These are phyloP conservation scores for Diloba caeruleocephala DNA, from an alignment of 2,888 invertebrate species.

Conservation along the genomic window DNA sequence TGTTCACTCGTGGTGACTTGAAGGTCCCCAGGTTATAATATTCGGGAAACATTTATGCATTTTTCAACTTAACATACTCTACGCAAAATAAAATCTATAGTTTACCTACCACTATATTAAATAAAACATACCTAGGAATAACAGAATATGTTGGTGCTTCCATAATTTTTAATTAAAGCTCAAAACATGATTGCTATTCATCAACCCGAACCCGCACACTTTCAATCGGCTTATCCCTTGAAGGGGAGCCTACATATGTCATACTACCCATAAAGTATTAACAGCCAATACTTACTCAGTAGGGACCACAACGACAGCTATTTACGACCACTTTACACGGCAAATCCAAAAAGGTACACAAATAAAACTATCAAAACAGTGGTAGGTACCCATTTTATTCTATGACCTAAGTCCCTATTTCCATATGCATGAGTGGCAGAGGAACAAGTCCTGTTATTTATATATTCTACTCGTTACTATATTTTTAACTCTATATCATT, in stretches of 20 bases:
- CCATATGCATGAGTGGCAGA: conserved; percentile 86
- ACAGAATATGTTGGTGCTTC: conserved; percentile 18
- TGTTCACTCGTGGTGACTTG: too few relatives aligned
- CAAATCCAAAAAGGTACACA: conserved; percentile 60
- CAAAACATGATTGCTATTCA: conserved; percentile 50
- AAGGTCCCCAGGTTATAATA: too few relatives aligned
- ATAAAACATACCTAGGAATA: too few relatives aligned
- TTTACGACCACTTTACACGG: conserved; percentile 54
- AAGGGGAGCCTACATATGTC: conserved; percentile 30
- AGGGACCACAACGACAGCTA: conserved; percentile 31
- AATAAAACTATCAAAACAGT: conserved; percentile 64
- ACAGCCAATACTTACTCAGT: conserved; percentile 44
- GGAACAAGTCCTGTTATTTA: conserved; percentile 70
- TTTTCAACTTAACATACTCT: too few relatives aligned
- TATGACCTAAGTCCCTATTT: conserved; percentile 83
- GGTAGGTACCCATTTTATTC: conserved; percentile 65
- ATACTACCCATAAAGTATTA: conserved; percentile 37
- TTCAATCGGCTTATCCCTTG: conserved; percentile 45
- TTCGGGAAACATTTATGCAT: too few relatives aligned
- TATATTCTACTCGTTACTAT: conserved; percentile 57
- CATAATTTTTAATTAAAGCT: conserved; percentile 43
- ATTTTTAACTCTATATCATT: conserved; percentile 68
- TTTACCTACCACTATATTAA: too few relatives aligned
- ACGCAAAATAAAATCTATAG: too few relatives aligned
- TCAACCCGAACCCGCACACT: conserved; percentile 38